Evolutionary conservation across 1,140 invertebrate genomes (phyloP), one percentile per base, ranked within the genome.

Genomic region (Listronotus bonariensis): DNA sequence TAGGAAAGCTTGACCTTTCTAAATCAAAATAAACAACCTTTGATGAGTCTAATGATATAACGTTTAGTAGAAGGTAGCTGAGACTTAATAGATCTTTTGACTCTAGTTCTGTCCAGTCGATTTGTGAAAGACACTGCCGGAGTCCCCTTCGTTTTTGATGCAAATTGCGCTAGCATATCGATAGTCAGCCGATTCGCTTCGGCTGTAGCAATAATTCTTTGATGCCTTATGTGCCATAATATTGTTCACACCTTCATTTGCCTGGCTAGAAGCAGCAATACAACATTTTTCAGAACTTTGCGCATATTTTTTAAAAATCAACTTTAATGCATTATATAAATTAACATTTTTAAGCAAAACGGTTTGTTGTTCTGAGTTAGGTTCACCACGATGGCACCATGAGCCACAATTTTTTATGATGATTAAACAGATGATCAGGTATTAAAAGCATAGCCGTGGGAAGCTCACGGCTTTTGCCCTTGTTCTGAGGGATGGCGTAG

Each of bases 161-260:
- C n/a, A n/a, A n/a, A n/a, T n/a, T n/a, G n/a, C 31, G 9, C 20
- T 6, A 32, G 20, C 49, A 32, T 32, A 26, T 12, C 49, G 49
- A 34, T 32, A 52, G n/a, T 52, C 49, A 7, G 20, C 20, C 6
- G 49, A 52, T 10, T 7, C 20, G 34, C 3, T 52, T 6, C n/a
- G 4, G 10, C 31, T 34, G 49, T 52, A 52, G n/a, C 49, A 32
- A 6, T 15, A 5, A 6, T 3, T 32, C n/a, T 52, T 52, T 7
- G 49, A 31, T 12, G 31, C 49, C 26, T 34, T 52, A 12, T 31
- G 31, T 10, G 49, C 49, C 18, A 52, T 52, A 7, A 52, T 52
- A n/a, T 20, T 12, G n/a, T 32, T 52, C 7, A 52, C 7, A 36
- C 31, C 34, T 52, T 52, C 49, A 15, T 52, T 52, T 4, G 31